Conservation (phyloP, 2,888 invertebrate species). For the Protophormia terraenovae region DNA sequence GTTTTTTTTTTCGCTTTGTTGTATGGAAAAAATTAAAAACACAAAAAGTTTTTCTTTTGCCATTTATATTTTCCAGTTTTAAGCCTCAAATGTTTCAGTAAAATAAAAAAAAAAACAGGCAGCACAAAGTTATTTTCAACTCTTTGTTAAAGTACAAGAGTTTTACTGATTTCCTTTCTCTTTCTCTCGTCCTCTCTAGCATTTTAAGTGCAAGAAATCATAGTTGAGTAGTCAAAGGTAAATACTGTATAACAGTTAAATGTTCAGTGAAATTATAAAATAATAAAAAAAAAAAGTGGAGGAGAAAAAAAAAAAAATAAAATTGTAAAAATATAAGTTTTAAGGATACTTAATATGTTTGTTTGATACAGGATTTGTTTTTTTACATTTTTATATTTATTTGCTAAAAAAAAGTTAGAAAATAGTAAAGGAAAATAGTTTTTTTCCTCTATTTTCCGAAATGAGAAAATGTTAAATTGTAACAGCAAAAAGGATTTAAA, state of each 20-base stretch:
- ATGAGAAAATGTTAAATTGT: not conserved
- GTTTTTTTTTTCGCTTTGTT: constrained; percentile 4
- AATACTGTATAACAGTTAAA: constrained; percentile 46
- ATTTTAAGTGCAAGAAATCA: constrained; percentile 61
- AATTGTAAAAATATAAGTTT: constrained; percentile 39
- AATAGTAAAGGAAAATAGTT: not conserved
- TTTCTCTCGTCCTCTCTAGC: not conserved
- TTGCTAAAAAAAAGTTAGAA: not conserved
- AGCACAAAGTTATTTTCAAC: constrained; percentile 31
- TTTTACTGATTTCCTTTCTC: no score
- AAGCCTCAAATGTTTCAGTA: constrained; percentile 41
- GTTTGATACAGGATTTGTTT: not conserved
- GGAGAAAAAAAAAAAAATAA: not conserved
- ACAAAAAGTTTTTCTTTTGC: not conserved
- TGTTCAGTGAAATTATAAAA: constrained; percentile 46
- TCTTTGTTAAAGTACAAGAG: constrained; percentile 33
- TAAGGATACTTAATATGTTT: constrained; percentile 42
- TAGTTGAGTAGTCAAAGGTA: constrained; percentile 62
- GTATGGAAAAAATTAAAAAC: not conserved
- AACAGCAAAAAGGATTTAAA: not conserved
- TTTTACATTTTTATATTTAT: constrained; percentile 3
- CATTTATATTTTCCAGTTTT: constrained; percentile 8
- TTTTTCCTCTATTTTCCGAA: not conserved
- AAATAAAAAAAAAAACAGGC: constrained; percentile 11
- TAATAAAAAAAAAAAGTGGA: not conserved